phyloP scores from a whole-genome alignment of 2,888 invertebrate genomes.

The Sminthurinus aureus region DNA sequence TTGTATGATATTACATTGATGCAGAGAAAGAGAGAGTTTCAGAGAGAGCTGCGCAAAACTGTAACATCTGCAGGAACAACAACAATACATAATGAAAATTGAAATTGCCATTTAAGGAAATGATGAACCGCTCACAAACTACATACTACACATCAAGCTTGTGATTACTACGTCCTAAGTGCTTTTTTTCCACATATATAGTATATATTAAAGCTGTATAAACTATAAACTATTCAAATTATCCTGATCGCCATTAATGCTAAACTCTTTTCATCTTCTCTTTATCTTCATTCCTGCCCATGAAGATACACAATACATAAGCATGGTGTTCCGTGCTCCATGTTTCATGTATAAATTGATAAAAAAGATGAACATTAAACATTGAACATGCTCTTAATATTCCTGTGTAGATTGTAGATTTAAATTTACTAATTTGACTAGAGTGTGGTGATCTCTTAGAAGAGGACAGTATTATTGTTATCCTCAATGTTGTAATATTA shows the following conservation, averaged over 20 bases:
- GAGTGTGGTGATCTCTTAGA: neutral
- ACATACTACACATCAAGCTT: neutral
- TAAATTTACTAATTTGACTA: neutral
- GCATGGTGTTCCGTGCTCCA: neutral
- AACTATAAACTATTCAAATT: no score
- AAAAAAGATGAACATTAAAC: neutral
- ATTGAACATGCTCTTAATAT: no score
- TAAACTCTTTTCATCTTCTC: no score
- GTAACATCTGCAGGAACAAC: conserved; percentile 35
- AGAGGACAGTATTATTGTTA: neutral
- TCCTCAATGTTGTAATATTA: neutral
- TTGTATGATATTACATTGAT: no score
- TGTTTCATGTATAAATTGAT: neutral
- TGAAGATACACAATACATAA: no score
- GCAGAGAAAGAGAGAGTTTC: neutral
- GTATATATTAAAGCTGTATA: neutral
- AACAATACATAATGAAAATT: conserved; percentile 47
- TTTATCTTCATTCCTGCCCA: neutral
- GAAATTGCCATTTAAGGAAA: conserved; percentile 52
- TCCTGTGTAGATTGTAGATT: neutral
- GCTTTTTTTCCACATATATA: neutral
- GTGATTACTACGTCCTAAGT: neutral
- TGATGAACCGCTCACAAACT: conserved; percentile 31
- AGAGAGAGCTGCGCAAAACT: conserved; percentile 26
- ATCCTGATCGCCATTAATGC: no score